Percentiles rank a stretch among this genome's conserved stretches.
Conservation (phyloP, 2,113 vertebrate species). For the Cavia porcellus region DNA sequence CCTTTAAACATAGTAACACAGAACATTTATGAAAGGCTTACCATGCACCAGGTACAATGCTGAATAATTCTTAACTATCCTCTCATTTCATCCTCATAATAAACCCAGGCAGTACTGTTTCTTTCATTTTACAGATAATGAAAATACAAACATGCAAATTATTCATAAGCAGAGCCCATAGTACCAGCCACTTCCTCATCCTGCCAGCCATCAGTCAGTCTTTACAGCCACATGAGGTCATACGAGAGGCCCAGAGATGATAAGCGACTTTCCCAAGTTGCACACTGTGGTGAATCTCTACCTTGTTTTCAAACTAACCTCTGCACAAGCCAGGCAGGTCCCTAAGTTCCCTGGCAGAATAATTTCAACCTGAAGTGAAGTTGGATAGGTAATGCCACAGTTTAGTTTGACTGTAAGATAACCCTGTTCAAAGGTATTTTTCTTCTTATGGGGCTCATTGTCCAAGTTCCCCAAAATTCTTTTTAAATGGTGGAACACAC, state of each 20-base stretch:
- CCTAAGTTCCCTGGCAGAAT: not conserved
- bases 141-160: not conserved
- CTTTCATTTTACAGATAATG: not conserved
- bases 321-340: not conserved
- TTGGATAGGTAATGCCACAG: not conserved
- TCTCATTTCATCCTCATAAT: not conserved
- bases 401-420: not conserved
- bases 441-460: not conserved
- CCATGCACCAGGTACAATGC: not conserved
- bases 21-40: conserved; percentile 10
- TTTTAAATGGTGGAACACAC: not conserved
- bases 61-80: not conserved
- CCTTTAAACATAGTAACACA: conserved; percentile 1
- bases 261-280: not conserved
- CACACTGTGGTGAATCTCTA: not conserved
- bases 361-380: not conserved
- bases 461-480: not conserved
- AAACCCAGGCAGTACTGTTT: not conserved
- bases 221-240: not conserved
- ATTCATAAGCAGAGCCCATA: not conserved
- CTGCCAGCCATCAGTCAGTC: not conserved
- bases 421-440: not conserved
- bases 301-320: not conserved
- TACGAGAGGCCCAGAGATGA: not conserved
- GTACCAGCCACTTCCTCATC: not conserved